These are phyloP conservation scores for Noctua fimbriata DNA, from an alignment of 2,888 invertebrate species.

Conservation along the genomic window DNA sequence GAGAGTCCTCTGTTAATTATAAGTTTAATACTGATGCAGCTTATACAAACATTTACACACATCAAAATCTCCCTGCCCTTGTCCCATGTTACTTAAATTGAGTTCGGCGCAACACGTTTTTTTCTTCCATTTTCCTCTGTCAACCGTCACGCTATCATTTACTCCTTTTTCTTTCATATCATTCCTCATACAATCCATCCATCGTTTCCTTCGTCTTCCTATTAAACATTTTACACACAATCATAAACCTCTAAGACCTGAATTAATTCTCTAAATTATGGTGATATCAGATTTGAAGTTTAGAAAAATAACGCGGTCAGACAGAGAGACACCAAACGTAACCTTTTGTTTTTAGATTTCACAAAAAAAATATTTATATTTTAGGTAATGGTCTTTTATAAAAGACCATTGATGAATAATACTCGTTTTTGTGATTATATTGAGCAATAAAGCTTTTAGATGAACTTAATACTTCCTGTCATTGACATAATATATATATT, in stretches of 20 bases:
- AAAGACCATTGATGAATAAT: neutral
- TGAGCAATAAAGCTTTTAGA: neutral
- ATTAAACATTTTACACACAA: neutral
- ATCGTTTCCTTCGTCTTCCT: too few species aligned
- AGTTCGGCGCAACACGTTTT: too few species aligned
- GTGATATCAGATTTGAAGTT: neutral
- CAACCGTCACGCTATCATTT: too few species aligned
- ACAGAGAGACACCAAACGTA: neutral
- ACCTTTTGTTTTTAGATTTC: neutral
- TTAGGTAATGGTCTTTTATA: constrained; percentile 9
- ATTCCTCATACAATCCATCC: too few species aligned
- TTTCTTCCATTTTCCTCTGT: too few species aligned
- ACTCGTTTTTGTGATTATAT: neutral
- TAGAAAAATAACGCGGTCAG: neutral
- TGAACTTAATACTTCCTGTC: neutral
- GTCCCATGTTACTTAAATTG: too few species aligned
- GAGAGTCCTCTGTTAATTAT: neutral
- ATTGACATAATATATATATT: neutral
- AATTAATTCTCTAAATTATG: neutral
- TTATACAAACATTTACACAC: neutral
- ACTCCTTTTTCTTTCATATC: too few species aligned
- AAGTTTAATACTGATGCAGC: neutral
- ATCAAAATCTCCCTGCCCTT: too few species aligned
- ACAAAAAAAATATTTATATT: neutral
- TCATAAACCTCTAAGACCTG: neutral